Evolutionary conservation across 1,140 invertebrate genomes (phyloP), one percentile per base, ranked within the genome.

Genomic region (Drosophila saltans): DNA sequence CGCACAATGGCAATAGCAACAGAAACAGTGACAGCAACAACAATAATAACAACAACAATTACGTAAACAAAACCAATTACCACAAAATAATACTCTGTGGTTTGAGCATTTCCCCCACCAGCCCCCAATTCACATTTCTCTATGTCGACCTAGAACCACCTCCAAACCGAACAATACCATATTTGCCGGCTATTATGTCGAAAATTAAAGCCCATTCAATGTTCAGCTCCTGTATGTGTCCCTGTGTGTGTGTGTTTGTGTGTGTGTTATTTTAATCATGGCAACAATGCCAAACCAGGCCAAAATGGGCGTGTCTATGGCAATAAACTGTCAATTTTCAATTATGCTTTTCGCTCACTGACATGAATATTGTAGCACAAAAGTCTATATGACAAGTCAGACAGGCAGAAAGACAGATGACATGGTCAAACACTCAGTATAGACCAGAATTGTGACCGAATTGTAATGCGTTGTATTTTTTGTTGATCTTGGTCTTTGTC

Each of bases 301-400:
- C 74, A 73, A 72, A 72, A 69, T 78, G 76, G 75, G 75, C 43
- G 68, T 78, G 75, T 55, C 75, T 78, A 78, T 78, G 76, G 76
- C 76, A 78, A 78, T 78, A 78, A 72, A 78, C 75, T 78, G 76
- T 78, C 76, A 78, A 78, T 78, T 78, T 78, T 78, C 76, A 78
- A 78, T 78, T 78, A 78, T 78, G 76, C 64, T 52, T 52, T 52
- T 52, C 9, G 45, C 45, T 52, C 69, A 4, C 26, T 68, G 76
- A 78, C 69, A 69, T 52, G 45, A 52, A 52, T 52, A 52, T 52
- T 52, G 45, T 52, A 52, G 21, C 45, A 52, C 45, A 26, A 52
- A 52, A 26, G 45, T 52, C 21, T 26, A 52, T 52, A 52, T 52
- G 45, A 52, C 45, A 52, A 52, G 45, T 24, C 7, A 16, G 61